Evolutionary conservation across 2,797 vertebrate species (phyloP).

Genomic region (Rhincodon typus): DNA sequence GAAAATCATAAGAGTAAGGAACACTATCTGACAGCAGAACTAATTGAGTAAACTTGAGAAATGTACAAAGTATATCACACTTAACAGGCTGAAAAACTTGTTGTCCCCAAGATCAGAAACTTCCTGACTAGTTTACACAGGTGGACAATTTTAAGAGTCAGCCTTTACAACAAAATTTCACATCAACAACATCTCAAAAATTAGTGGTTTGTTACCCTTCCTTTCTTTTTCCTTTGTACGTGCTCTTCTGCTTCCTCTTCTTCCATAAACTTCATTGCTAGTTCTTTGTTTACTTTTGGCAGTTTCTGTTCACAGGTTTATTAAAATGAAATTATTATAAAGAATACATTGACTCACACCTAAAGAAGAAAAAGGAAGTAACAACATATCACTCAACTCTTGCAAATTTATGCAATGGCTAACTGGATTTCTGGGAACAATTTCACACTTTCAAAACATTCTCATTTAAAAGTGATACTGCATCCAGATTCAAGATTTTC

Average conservation of each 20-base stretch:
- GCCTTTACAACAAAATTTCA: background rate
- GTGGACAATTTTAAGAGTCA: background rate
- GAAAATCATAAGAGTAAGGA: background rate
- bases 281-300: slow-evolving; percentile 89
- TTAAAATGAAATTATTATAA: background rate
- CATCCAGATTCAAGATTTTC: background rate
- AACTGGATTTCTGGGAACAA: background rate
- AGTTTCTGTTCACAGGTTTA: slow-evolving; percentile 65
- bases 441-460: background rate
- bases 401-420: background rate
- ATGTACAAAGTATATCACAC: background rate
- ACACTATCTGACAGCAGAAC: background rate
- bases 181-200: background rate
- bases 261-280: slow-evolving; percentile 91
- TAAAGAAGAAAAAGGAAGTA: background rate
- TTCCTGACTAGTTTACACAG: background rate
- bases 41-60: background rate
- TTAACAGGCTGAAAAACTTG: background rate
- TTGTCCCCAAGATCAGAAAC: background rate
- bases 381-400: background rate
- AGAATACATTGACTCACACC: background rate
- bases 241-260: slow-evolving; percentile 68
- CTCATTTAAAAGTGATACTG: background rate
- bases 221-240: slow-evolving; percentile 72
- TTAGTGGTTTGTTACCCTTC: slow-evolving; percentile 62